phyloP scores from a whole-genome alignment of 2,888 invertebrate species.

The Caenorhabditis auriculariae region DNA sequence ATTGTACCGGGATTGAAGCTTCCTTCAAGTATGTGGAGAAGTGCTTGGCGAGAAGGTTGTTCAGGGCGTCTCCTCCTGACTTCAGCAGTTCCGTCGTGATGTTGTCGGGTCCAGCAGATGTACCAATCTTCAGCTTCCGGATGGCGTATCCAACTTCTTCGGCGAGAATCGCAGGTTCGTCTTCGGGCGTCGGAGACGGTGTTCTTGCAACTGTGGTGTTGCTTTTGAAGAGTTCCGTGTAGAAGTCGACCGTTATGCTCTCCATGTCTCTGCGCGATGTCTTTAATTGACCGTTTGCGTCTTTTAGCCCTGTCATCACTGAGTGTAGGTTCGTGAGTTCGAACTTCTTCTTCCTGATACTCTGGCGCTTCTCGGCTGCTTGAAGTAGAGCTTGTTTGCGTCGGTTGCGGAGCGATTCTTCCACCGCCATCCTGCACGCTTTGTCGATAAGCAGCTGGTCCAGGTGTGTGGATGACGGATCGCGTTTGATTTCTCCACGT shows the following conservation, averaged over 20 bases:
- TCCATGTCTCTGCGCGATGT: background rate
- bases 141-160: background rate
- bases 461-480: too few relatives aligned
- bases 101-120: slow-evolving; percentile 4
- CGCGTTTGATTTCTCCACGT: too few relatives aligned
- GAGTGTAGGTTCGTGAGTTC: background rate
- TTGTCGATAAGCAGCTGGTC: too few relatives aligned
- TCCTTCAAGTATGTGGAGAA: slow-evolving; percentile 2
- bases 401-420: too few relatives aligned
- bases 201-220: too few relatives aligned
- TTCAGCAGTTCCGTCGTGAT: slow-evolving; percentile 7
- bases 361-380: background rate
- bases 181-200: background rate
- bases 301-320: background rate
- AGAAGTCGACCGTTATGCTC: too few relatives aligned
- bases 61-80: background rate
- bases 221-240: too few relatives aligned
- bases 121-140: background rate
- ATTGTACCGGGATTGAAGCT: slow-evolving; percentile 1
- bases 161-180: background rate
- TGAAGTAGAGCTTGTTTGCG: background rate
- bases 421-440: too few relatives aligned
- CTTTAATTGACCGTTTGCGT: background rate
- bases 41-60: slow-evolving; percentile 4
- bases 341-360: background rate